Conservation (phyloP, 2,888 invertebrate genomes). For the Callyntrura sp. region DNA sequence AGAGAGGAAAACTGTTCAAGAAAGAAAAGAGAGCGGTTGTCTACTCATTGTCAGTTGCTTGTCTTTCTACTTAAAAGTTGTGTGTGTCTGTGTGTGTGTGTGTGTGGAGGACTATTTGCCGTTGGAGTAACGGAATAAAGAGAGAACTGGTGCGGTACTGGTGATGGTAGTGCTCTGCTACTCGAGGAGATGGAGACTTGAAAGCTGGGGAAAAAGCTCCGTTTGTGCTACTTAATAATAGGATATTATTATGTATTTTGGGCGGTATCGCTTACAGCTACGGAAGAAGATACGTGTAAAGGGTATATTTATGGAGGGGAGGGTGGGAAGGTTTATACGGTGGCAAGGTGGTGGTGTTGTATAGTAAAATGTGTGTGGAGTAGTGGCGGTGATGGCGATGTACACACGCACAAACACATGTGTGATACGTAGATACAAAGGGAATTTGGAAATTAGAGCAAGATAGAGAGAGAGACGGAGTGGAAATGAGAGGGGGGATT, state of each 20-base stretch:
- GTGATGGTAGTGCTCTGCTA: too few relatives aligned
- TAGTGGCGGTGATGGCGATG: background rate
- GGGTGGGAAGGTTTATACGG: too few relatives aligned
- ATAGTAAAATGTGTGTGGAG: too few relatives aligned
- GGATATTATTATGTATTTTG: background rate
- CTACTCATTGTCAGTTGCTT: background rate
- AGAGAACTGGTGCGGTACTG: background rate
- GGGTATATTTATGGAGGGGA: too few relatives aligned
- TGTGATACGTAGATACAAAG: background rate
- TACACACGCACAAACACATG: too few relatives aligned
- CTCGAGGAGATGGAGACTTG: background rate
- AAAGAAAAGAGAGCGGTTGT: background rate
- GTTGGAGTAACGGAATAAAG: background rate
- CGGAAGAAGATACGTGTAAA: background rate
- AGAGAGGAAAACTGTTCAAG: background rate
- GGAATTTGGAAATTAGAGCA: background rate
- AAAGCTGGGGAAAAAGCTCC: background rate
- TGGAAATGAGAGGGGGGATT: background rate
- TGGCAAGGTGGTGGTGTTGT: too few relatives aligned
- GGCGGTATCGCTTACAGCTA: background rate
- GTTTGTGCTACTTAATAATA: conserved; percentile 5
- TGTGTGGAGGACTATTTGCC: background rate
- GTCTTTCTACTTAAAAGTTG: background rate
- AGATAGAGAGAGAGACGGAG: conserved; percentile 4
- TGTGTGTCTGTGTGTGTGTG: background rate